Evolutionary conservation across 2,888 invertebrate genomes (phyloP), one percentile per base, ranked within the genome.

Genomic region (Pristionchus maxplancki): DNA sequence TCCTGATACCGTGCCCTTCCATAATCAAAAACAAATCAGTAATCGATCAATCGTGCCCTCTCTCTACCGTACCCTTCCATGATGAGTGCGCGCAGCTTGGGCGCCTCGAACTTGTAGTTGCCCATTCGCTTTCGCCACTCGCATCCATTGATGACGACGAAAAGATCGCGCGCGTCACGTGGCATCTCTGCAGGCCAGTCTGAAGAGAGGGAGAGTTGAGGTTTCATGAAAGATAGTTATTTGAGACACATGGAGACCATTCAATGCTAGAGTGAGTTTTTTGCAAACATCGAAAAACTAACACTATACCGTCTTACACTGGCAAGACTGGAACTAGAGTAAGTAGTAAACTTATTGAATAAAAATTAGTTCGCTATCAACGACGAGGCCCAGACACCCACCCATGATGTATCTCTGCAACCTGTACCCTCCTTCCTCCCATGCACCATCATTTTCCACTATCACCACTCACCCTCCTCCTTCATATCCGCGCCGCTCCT

Each of bases 91-190:
- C 87, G 89, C 78, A 93, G 87, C 48, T 90, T 90, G 3, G 90
- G 90, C 24, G 89, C 58, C 17, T 89, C 89, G 37, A 90, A 89
- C 37, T 91, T 92, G 48, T 82, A 74, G 48, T 90, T 90, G 20
- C 89, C 89, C 3, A 93, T 93, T 53, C 90, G 87, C 67, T 90
- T 91, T 82, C 91, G 90, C 93, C 93, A 93, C 88, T 93, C 93
- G 83, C 91, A 92, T 9, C 93, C 91, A 62, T 93, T 93, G 58
- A 93, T 88, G 9, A 92, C 90, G n/a, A 93, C 87, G 88, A 93
- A 93, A 15, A 93, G 86, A 87, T 93, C 93, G 31, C 90, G 88
- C 1, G 92, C 93, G 86, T 93, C 93, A 67, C 91, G 90, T 34
- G 89, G 89, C 0, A 91, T 31, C 15, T 88, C 89, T 1, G 44